Evolutionary conservation across 1,140 invertebrate genomes (phyloP).

Genomic region (Ips typographus): DNA sequence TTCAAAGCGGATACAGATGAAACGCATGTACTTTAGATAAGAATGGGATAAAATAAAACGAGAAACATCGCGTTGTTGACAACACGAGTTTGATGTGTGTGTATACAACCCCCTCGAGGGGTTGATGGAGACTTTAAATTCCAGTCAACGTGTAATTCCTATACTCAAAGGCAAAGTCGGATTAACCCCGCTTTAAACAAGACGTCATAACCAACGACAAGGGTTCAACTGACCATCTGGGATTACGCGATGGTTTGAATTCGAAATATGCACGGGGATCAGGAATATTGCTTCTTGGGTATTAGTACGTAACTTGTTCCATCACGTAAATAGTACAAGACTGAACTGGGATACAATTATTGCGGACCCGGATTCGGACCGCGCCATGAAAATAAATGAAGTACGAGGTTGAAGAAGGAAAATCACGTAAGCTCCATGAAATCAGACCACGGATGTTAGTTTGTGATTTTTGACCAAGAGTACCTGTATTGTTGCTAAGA

Average conservation of each 20-base stretch:
- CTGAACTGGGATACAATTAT: too few species aligned
- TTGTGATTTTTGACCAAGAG: too few species aligned
- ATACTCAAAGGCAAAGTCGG: not conserved
- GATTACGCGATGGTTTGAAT: constrained; percentile 15
- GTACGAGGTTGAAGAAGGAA: too few species aligned
- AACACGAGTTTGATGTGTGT: too few species aligned
- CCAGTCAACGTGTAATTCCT: not conserved
- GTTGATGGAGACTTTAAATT: not conserved
- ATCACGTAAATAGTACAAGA: too few species aligned
- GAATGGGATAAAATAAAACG: constrained; percentile 6
- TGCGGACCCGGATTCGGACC: too few species aligned
- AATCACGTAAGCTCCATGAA: too few species aligned
- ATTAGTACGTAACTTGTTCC: too few species aligned
- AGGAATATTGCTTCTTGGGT: constrained; percentile 1
- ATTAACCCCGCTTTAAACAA: constrained; percentile 6
- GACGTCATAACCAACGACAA: constrained; percentile 14
- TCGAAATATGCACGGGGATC: constrained; percentile 8
- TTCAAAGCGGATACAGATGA: constrained; percentile 5
- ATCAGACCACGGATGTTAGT: too few species aligned
- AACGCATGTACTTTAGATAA: constrained; percentile 12
- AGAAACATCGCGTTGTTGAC: not conserved
- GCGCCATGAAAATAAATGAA: too few species aligned
- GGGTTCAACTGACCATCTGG: constrained; percentile 15
- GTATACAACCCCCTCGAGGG: too few species aligned
- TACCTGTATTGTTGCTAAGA: too few species aligned